Base-by-base conservation (phyloP, 2,888 invertebrate genomes). In the Hedya salicella region DNA sequence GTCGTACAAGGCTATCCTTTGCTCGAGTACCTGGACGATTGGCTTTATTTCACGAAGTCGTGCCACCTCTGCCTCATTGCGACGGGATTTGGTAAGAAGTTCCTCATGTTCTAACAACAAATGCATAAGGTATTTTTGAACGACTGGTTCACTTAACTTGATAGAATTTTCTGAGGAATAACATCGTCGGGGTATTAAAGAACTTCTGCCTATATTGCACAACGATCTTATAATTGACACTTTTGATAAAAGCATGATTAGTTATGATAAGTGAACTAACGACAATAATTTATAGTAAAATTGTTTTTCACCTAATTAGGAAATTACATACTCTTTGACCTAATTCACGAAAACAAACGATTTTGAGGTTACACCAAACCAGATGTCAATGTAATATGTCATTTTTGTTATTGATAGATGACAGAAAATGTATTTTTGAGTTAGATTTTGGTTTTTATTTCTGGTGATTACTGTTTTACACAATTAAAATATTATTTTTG, bases 11-110 rank as follows among this genome's bases (percentile, higher is more conserved):
- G 85, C 78, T 46, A 93, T 87, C 71, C 95, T 92, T 73, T 94
- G 88, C 54, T 95, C 92, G 5, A 96, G 80, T 6, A 94, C 88
- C 64, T 78, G 83, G 0, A 95, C 93, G 9, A 95, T 85, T 1
- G 94, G 94, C 76, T 93, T 92, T 72, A 94, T 87, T 76, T 93
- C 88, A 59, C 78, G 74, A 2, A 91, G 76, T 0, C 91, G 81
- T 67, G 78, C 82, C 0, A 74, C 70, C 71, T 90, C 89, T 44
- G 86, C 83, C 1, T 71, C 9, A 36, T 76, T 81, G 50, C 85
- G 77, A 19, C 82, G 80, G 48, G 75, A 66, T 81, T 77, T 87
- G 0, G 85, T 79, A 1, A 85, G 82, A 19, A 94, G 80, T n/a
- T 85, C 82, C 69, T 94, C 93, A 73, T 93, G 93, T 79, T 94